A percentile compares a stretch with the other conserved stretches of the same genome.
These are phyloP conservation scores for Mola mola DNA, from an alignment of 2,113 vertebrate genomes.

Conservation along the genomic window DNA sequence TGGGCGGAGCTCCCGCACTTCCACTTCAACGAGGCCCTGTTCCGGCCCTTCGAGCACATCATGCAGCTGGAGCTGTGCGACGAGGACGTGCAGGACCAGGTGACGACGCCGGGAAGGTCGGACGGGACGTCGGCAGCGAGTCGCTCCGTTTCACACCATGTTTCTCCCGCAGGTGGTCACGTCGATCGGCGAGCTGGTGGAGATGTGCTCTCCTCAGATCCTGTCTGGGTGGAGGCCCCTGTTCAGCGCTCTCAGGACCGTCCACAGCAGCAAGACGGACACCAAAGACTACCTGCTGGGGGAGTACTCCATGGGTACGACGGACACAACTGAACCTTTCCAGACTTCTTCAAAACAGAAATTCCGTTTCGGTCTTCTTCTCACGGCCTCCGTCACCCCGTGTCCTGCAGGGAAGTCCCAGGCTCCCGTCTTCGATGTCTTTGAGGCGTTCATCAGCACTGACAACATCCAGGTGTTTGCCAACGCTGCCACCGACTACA, in stretches of 20 bases:
- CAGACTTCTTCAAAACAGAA: too few species aligned
- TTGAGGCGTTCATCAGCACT: slow-evolving; percentile 97
- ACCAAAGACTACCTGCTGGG: slow-evolving; percentile 94
- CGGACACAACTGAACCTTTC: neutral
- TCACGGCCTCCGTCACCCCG: neutral
- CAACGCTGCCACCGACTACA: slow-evolving; percentile 97
- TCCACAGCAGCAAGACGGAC: slow-evolving; percentile 90
- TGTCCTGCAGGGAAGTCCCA: slow-evolving; percentile 88
- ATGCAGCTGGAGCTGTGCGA: slow-evolving; percentile 98
- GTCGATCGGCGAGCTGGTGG: slow-evolving; percentile 96
- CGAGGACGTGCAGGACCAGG: slow-evolving; percentile 97
- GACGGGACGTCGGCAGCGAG: too few species aligned
- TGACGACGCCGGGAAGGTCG: neutral
- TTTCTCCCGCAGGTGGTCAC: slow-evolving; percentile 90
- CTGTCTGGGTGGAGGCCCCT: slow-evolving; percentile 96
- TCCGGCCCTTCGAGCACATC: slow-evolving; percentile 95
- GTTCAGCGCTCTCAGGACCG: slow-evolving; percentile 95
- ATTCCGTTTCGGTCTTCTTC: neutral
- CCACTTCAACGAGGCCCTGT: slow-evolving; percentile 94
- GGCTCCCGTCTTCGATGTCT: slow-evolving; percentile 97
- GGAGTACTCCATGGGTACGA: slow-evolving; percentile 92
- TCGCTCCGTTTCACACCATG: too few species aligned
- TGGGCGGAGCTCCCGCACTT: slow-evolving; percentile 94
- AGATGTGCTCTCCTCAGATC: slow-evolving; percentile 95
- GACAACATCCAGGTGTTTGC: slow-evolving; percentile 99